A percentile compares a stretch with the other conserved stretches of the same genome.
These are phyloP conservation scores for Gnathonemus echidnorhynchus DNA, from an alignment of 2,113 vertebrate genomes.

Conservation along the genomic window DNA sequence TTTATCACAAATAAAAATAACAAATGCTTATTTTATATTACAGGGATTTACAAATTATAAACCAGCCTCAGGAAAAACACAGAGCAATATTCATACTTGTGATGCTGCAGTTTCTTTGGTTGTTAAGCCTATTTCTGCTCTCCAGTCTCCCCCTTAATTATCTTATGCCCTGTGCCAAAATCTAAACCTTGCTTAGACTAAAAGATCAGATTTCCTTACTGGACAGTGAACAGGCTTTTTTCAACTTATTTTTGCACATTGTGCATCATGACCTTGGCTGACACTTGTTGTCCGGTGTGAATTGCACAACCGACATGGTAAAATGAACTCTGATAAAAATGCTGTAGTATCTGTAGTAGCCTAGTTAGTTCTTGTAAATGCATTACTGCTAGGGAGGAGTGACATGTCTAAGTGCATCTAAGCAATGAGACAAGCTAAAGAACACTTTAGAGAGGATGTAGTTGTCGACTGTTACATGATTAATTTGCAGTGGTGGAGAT, in stretches of 20 bases:
- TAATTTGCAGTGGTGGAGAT: background rate
- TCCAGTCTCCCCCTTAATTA: background rate
- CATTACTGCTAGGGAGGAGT: background rate
- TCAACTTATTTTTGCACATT: background rate
- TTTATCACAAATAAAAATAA: background rate
- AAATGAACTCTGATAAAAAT: background rate
- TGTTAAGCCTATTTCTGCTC: background rate
- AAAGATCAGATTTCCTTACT: background rate
- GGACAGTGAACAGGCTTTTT: background rate
- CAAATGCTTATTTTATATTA: background rate
- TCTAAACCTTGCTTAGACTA: background rate
- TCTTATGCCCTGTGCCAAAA: background rate
- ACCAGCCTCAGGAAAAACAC: background rate
- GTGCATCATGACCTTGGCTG: background rate
- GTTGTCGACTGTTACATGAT: background rate
- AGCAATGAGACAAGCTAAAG: background rate
- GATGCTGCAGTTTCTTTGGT: background rate
- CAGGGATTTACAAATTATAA: background rate
- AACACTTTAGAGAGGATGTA: background rate
- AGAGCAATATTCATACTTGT: background rate
- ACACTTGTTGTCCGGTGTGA: background rate
- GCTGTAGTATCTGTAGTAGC: background rate
- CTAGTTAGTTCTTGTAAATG: background rate
- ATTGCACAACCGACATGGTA: background rate
- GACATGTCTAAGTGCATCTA: background rate